Base-by-base conservation (phyloP, 2,888 invertebrate genomes). In the Ornithoptera alexandrae region DNA sequence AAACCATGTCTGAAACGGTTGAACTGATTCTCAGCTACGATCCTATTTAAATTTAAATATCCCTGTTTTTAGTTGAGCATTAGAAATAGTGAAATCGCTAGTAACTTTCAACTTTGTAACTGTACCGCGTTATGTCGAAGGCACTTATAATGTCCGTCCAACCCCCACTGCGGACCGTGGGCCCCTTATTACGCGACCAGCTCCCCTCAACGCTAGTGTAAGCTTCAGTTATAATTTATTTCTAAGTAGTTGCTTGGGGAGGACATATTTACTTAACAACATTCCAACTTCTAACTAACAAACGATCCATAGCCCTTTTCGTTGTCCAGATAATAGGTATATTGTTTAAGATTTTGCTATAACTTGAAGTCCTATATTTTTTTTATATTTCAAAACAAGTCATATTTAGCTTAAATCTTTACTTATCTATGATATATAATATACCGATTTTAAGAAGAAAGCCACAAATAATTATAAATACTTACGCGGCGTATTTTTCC, bases 261-360 rank as follows among this genome's bases (percentile, higher is more conserved):
- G 36, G 50, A 63, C 63, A 59, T 63, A 68, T 63, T 62, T 68
- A 68, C 63, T 68, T 59, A 62, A 68, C 62, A 20, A 57, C 8
- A 24, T 53, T 42, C 39, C 39, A 24, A 42, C 56, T 67, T 22
- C 22, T 56, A 62, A 22, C 46, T 60, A 60, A 18, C 12, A 24
- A 36, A 58, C 20, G 15, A 58, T 10, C 22, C 22, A 58, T 22
- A 58, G 53, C n/a, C 53, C 2, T 53, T n/a, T 53, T 12, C n/a
- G 5, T 53, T 53, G 53, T 53, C 53, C 46, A 46, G 7, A 53
- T 53, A 53, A 53, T 1, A 53, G 57, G 56, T 56, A 56, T 56
- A 56, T 7, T 56, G 10, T 20, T 56, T 20, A 20, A 20, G 6
- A 20, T 46, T 46, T 46, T 2, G 8, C 42, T 10, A 0, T 10